phyloP scores from a whole-genome alignment of 2,113 vertebrate species.

The Notiomystis cincta region DNA sequence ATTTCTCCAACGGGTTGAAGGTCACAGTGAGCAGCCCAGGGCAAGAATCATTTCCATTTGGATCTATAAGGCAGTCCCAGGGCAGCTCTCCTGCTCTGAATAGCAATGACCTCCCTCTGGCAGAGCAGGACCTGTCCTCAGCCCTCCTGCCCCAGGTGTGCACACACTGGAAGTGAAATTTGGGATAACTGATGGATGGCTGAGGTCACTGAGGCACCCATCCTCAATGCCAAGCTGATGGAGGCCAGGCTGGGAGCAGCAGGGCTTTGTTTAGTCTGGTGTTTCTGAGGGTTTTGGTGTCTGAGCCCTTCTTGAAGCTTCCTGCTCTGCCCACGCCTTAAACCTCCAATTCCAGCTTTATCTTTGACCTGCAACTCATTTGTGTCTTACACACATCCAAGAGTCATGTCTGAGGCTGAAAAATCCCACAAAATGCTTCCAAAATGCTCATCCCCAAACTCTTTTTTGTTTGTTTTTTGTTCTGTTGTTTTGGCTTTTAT shows the following conservation, averaged over 20 bases:
- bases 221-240: neutral
- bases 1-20: conserved; percentile 54
- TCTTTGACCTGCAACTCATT: neutral
- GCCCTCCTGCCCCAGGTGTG: neutral
- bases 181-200: neutral
- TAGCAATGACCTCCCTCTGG: neutral
- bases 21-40: conserved; percentile 31
- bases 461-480: no score
- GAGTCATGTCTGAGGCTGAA: neutral
- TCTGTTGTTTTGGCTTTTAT: neutral
- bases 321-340: neutral
- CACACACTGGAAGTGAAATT: neutral
- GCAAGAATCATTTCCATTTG: conserved; percentile 50
- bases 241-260: neutral
- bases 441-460: neutral
- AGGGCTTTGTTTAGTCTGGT: neutral
- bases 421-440: neutral
- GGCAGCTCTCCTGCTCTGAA: conserved; percentile 30
- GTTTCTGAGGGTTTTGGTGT: neutral
- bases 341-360: neutral
- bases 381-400: neutral
- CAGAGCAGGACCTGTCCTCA: neutral
- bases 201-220: neutral
- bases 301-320: neutral
- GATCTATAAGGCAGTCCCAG: conserved; percentile 45